Evolutionary conservation across 2,888 invertebrate species (phyloP).

Genomic region (Cosmia pyralina): DNA sequence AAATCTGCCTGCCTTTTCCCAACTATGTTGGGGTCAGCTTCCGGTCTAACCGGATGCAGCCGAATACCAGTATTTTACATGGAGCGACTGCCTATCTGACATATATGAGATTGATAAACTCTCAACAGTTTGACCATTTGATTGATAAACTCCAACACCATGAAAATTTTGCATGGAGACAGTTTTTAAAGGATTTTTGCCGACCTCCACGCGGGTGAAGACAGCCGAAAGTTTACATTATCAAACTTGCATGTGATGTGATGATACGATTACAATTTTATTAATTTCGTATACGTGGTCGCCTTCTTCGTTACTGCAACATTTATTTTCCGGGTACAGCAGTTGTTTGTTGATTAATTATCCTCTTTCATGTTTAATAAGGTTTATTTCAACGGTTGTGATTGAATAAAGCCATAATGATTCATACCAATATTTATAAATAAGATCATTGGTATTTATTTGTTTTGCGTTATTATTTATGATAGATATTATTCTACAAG

Average conservation of each 20-base stretch:
- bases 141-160: too few relatives aligned
- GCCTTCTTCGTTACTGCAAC: too few relatives aligned
- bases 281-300: background rate
- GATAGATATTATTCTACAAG: background rate
- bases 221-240: background rate
- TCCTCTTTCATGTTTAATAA: slow-evolving; percentile 15
- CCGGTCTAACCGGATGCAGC: too few relatives aligned
- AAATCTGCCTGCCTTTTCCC: too few relatives aligned
- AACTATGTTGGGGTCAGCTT: too few relatives aligned
- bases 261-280: background rate
- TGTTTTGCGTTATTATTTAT: slow-evolving; percentile 11
- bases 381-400: background rate
- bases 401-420: slow-evolving; percentile 2
- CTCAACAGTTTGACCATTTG: too few relatives aligned
- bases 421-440: slow-evolving; percentile 12
- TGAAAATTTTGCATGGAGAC: background rate
- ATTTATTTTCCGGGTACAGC: background rate
- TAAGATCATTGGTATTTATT: background rate
- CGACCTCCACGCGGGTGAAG: background rate
- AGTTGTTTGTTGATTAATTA: slow-evolving; percentile 10
- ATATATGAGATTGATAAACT: too few relatives aligned
- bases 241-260: background rate
- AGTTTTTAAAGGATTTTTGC: background rate
- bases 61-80: too few relatives aligned
- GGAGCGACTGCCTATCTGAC: too few relatives aligned